Evolutionary conservation across 2,888 invertebrate species (phyloP), one percentile per base, ranked within the genome.

Genomic region (Scotopteryx bipunctaria): DNA sequence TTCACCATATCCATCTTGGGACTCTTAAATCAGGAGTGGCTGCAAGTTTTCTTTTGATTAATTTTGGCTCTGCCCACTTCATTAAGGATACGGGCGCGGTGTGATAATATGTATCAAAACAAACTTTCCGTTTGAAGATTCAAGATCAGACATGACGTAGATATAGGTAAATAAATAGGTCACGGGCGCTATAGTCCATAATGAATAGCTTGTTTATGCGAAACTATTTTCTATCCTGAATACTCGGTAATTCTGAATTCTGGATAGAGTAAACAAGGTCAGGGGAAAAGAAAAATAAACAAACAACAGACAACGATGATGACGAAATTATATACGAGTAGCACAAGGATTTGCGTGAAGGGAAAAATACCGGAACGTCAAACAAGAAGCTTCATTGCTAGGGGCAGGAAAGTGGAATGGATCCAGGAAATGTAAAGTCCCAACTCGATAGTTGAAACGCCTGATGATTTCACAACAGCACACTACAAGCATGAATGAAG

Each of bases 391-490:
- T 8, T 8, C 8, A 23, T 2, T 23, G 6, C 5, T 2, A 8
- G 23, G 23, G 3, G 6, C 23, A 23, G 23, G n/a, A 27, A 13
- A 5, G 1, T 29, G 13, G 29, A 29, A 29, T 14, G 29, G 2
- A 29, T 13, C 5, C 1, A 25, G 13, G 11, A 13, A 14, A n/a
- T n/a, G n/a, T n/a, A n/a, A n/a, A n/a, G n/a, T n/a, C n/a, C n/a
- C 9, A 27, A 11, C 9, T 25, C 5, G 8, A 37, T 16, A 29
- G 15, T 21, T 5, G 14, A 29, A 49, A 16, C 49, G 51, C 54
- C 59, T 59, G 19, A 11, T 6, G 13, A n/a, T 52, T 44, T 38
- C 21, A 19, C 36, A 52, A 46, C 9, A 47, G 51, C 57, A 58
- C 21, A 31, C 45, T n/a, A 4, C 33, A 6, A 13, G 15, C 14